Evolutionary conservation across 2,113 vertebrate species (phyloP), one percentile per base, ranked within the genome.

Genomic region (Ammospiza nelsoni): DNA sequence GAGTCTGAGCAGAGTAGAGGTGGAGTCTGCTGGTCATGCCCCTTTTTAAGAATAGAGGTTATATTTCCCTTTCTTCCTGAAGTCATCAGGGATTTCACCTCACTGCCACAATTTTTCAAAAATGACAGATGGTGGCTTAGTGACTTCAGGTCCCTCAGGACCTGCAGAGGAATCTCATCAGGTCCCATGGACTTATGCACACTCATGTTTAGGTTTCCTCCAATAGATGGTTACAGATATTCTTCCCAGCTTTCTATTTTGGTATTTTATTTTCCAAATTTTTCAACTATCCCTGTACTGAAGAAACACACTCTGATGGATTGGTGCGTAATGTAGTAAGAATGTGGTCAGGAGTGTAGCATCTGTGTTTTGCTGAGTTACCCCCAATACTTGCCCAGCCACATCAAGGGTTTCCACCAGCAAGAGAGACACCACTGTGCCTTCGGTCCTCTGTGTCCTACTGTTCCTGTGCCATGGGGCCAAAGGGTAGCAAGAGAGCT

Each of bases 361-460:
- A 54, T 15, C 22, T 62, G 28, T 16, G 9, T 33, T 15, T 44
- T 88, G 14, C 49, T 83, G 63, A 5, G 24, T 76, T 71, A 80
- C 17, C 37, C 89, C 17, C n/a, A 46, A 22, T 24, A 58, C 33
- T 14, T 75, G 52, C 11, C 29, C 65, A 66, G 46, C 31, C 76
- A 21, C 1, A 3, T 15, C 15, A 55, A 86, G 31, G 8, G 11
- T 66, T 92, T 80, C 37, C 41, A 66, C 11, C 41, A 73, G 28
- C 2, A 3, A 20, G 29, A 12, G 23, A 48, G 63, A 31, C 21
- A 65, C 13, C 24, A 18, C 2, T 65, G 44, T 5, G 0, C 49
- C 59, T 85, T 65, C 59, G 61, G 25, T 66, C 20, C 16, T 37
- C 11, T 7, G 0, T 9, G 5, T 72, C 58, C 51, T 76, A 22